Conservation (phyloP, 2,888 invertebrate genomes). For the Dasypolia templi region DNA sequence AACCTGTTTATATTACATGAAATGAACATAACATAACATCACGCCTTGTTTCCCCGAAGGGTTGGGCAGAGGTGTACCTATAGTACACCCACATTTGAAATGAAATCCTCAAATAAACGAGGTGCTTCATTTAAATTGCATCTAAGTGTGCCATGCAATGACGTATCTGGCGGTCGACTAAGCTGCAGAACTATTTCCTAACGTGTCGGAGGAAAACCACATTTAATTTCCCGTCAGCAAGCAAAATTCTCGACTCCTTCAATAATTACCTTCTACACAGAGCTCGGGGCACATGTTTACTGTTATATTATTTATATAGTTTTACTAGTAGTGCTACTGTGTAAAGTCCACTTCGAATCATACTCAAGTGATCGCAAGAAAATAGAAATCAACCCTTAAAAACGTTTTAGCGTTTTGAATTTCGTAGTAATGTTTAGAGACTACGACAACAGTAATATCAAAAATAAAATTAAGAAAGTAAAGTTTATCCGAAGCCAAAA, state of each 20-base stretch:
- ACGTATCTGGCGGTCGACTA: neutral
- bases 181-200: neutral
- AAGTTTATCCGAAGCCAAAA: too few species aligned
- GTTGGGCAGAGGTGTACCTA: too few species aligned
- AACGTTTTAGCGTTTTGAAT: neutral
- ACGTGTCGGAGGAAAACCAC: conserved; percentile 3
- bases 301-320: neutral
- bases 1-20: neutral
- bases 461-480: too few species aligned
- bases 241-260: neutral
- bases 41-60: too few species aligned
- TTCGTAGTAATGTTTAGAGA: too few species aligned
- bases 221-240: conserved; percentile 1
- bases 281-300: neutral
- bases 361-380: neutral
- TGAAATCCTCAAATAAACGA: neutral
- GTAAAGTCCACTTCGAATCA: neutral
- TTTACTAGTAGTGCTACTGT: neutral
- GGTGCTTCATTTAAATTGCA: conserved; percentile 1
- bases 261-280: neutral
- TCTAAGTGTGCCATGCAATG: neutral
- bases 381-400: too few species aligned
- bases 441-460: too few species aligned
- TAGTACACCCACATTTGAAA: too few species aligned
- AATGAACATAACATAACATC: too few species aligned